Percentiles rank a stretch among this genome's conserved stretches.
These are phyloP conservation scores for Hoplias malabaricus DNA, from an alignment of 2,113 vertebrate genomes.

Conservation along the genomic window DNA sequence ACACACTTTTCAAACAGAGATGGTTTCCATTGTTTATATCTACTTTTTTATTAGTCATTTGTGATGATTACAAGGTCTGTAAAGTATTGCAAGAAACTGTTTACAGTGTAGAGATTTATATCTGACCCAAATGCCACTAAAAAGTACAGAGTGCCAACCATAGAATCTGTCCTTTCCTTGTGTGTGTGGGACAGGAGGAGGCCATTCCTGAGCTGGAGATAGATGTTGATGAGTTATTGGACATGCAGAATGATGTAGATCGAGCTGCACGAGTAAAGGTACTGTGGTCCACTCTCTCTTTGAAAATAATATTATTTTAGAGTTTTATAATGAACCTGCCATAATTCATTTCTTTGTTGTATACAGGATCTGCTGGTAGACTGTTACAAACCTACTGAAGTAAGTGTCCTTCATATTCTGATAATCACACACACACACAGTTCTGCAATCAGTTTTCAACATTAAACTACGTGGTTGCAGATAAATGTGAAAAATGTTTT, in stretches of 20 bases:
- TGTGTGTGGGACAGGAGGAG: constrained; percentile 67
- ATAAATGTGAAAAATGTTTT: no score
- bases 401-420: constrained; percentile 58
- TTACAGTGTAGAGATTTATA: neutral
- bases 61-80: neutral
- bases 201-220: constrained; percentile 92
- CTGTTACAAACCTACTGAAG: constrained; percentile 92
- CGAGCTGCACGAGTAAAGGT: constrained; percentile 87
- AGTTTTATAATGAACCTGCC: neutral
- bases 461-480: neutral
- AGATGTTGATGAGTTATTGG: constrained; percentile 88
- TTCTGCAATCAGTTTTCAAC: neutral
- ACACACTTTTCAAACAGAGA: neutral
- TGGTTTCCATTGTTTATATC: neutral
- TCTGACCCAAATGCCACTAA: neutral
- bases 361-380: constrained; percentile 85
- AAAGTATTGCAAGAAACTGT: constrained; percentile 28
- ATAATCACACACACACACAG: neutral
- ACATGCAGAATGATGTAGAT: constrained; percentile 85
- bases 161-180: neutral
- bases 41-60: constrained; percentile 1
- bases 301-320: neutral
- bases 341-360: neutral
- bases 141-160: neutral
- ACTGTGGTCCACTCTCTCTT: neutral